Evolutionary conservation across 2,888 invertebrate genomes (phyloP), one percentile per base, ranked within the genome.

Genomic region (Heliconius cydno): DNA sequence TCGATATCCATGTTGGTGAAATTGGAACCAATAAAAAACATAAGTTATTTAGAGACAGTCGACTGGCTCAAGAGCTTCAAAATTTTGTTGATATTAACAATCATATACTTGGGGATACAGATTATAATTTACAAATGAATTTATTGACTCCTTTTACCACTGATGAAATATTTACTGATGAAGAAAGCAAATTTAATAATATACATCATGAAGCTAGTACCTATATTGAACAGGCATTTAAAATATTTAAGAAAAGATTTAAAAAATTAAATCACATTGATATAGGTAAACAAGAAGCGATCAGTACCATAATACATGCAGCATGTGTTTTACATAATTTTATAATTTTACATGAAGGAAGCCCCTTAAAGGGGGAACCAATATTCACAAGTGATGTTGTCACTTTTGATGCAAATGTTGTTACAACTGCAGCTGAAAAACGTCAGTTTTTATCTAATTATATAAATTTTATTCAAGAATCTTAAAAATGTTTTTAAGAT

Each of bases 131-230:
- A 67, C 86, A 85, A 82, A 92, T 90, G 77, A 93, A 93, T 85
- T 85, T 95, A 79, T 91, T 95, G 9, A 94, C 92, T 78, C 94
- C 95, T 68, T 95, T 91, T 86, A 88, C 91, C 30, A 90, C 90
- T 86, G 92, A 93, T 81, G 93, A 94, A 81, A 81, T 93, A 70
- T 84, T 94, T 73, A 93, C 94, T 65, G 90, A 87, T 85, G 95
- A 95, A 85, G 94, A 95, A 84, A 93, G 93, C 90, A 94, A 92
- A 84, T 94, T 93, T 82, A 95, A 95, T 89, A 92, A 94, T 83
- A 84, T 90, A 34, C 94, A 93, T 84, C 92, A 92, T 92, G 93
- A 91, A 82, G 88, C 93, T 41, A 87, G 88, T 10, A 88, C 88
- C 76, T 94, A 93, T 80, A 92, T 95, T 84, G 89, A 90, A 12